These are phyloP conservation scores for Ptyas mucosa DNA, from an alignment of 2,113 vertebrate genomes.

Conservation along the genomic window DNA sequence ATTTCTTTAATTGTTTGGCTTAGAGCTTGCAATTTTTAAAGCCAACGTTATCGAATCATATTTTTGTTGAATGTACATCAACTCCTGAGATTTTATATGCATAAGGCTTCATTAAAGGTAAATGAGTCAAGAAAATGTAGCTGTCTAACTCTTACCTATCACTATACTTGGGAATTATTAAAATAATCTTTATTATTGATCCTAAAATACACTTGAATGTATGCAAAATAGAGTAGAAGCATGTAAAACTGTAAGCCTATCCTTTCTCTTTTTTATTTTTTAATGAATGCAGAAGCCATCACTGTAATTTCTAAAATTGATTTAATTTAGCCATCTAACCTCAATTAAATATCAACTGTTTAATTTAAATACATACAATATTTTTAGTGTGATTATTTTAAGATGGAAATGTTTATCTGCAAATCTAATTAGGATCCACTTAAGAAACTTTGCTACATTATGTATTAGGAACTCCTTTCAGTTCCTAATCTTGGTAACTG, in stretches of 20 bases:
- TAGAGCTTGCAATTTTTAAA: background rate
- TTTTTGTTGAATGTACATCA: background rate
- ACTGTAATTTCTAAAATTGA: background rate
- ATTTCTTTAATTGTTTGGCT: background rate
- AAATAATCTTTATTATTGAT: background rate
- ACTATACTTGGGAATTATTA: background rate
- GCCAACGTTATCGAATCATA: background rate
- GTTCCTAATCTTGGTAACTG: background rate
- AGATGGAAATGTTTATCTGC: background rate
- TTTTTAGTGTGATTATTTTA: background rate
- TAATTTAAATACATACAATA: background rate
- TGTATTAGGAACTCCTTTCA: background rate
- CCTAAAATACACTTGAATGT: background rate
- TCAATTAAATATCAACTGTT: slow-evolving; percentile 8
- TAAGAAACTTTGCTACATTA: background rate
- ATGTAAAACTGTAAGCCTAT: background rate
- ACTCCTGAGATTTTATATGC: background rate
- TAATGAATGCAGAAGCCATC: background rate
- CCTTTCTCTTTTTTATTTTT: background rate
- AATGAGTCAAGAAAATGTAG: background rate
- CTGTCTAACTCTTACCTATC: background rate
- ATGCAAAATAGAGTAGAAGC: background rate
- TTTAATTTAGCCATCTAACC: slow-evolving; percentile 12
- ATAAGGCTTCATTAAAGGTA: background rate
- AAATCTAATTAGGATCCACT: background rate